phyloP scores from a whole-genome alignment of 1,140 invertebrate genomes.

The Drosophila pruinosa region DNA sequence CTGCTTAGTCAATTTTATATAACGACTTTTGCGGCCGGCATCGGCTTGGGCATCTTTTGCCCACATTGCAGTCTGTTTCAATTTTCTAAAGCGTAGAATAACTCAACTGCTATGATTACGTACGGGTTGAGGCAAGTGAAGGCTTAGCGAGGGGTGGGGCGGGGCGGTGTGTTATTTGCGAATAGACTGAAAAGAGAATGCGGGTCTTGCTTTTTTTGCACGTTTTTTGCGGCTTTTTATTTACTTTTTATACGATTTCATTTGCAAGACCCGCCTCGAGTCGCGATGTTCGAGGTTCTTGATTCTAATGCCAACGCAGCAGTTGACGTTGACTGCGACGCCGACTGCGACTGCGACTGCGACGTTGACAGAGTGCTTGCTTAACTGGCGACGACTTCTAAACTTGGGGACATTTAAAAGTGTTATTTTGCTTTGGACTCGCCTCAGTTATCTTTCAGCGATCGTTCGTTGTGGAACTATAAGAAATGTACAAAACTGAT shows the following conservation, averaged over 20 bases:
- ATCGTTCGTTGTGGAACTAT: slow-evolving; percentile 51
- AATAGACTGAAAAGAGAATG: slow-evolving; percentile 43
- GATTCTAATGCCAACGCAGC: slow-evolving; percentile 35
- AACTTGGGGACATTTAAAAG: slow-evolving; percentile 44
- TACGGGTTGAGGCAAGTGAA: neutral
- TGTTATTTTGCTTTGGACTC: slow-evolving; percentile 40
- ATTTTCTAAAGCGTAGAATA: slow-evolving; percentile 63
- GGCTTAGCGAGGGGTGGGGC: neutral
- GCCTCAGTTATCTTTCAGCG: slow-evolving; percentile 56
- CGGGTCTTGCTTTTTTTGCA: slow-evolving; percentile 64
- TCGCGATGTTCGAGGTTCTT: slow-evolving; percentile 15
- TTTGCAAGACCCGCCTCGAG: slow-evolving; percentile 1
- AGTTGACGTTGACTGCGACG: slow-evolving; percentile 16
- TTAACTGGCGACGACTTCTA: neutral
- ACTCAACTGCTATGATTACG: slow-evolving; percentile 14
- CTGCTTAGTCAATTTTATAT: slow-evolving; percentile 44
- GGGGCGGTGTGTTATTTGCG: too few relatives aligned
- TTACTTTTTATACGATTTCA: slow-evolving; percentile 54
- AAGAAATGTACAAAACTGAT: neutral
- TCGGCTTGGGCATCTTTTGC: slow-evolving; percentile 17
- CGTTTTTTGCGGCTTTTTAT: slow-evolving; percentile 42
- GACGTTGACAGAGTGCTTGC: neutral
- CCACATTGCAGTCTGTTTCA: slow-evolving; percentile 29
- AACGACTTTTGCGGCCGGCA: slow-evolving; percentile 63
- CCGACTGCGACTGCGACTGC: neutral